These are phyloP conservation scores for Baccha elongata DNA, from an alignment of 2,888 invertebrate genomes.

Conservation along the genomic window DNA sequence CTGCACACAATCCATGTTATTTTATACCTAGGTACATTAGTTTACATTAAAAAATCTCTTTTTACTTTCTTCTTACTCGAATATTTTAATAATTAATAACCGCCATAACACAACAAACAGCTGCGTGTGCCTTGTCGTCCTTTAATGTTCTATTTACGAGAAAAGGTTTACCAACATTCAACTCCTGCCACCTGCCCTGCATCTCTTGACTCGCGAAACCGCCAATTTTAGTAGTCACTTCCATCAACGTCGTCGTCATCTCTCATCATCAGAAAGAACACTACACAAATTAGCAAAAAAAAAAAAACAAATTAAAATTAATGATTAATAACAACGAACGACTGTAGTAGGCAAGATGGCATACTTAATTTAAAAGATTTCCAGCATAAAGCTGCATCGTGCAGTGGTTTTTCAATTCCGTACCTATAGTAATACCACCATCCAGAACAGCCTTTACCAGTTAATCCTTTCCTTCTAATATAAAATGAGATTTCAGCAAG, in stretches of 20 bases:
- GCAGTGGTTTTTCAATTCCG: neutral
- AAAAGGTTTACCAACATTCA: neutral
- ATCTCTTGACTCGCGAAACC: neutral
- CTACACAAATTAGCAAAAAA: slow-evolving; percentile 45
- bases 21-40: no score
- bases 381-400: slow-evolving; percentile 31
- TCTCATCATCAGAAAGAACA: slow-evolving; percentile 10
- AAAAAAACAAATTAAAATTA: slow-evolving; percentile 53
- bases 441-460: neutral
- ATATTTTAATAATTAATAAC: no score
- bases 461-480: neutral
- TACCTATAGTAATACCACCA: neutral
- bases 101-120: no score
- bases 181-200: neutral
- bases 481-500: neutral
- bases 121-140: no score
- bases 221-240: neutral
- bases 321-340: slow-evolving; percentile 21
- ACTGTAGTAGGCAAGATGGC: slow-evolving; percentile 21
- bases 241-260: neutral
- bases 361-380: slow-evolving; percentile 42
- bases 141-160: no score
- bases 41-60: no score
- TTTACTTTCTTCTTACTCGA: no score
- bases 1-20: no score